Conservation (phyloP, 2,888 invertebrate genomes). For the Hypselothyrea guttata region DNA sequence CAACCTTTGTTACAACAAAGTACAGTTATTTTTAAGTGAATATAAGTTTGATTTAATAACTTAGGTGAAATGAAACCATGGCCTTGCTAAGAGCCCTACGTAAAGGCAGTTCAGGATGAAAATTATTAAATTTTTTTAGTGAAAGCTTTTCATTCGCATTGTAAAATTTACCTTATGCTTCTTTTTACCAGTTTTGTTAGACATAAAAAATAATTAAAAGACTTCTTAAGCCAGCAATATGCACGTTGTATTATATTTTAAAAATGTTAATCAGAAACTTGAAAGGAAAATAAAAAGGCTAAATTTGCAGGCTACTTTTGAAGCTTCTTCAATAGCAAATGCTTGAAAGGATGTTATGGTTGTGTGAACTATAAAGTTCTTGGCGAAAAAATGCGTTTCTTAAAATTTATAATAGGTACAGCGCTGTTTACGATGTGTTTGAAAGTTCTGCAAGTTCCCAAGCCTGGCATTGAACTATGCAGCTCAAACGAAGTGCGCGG, state of each 20-base stretch:
- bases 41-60: too few species aligned
- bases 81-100: too few species aligned
- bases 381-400: neutral
- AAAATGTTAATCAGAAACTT: conserved; percentile 58
- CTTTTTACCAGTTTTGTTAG: too few species aligned
- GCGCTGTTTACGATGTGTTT: conserved; percentile 48
- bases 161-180: too few species aligned
- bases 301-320: conserved; percentile 15
- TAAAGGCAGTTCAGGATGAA: too few species aligned
- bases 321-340: conserved; percentile 9
- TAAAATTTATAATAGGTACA: conserved; percentile 12
- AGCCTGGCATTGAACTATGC: conserved; percentile 56
- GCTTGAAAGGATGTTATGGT: conserved; percentile 30
- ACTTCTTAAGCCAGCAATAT: too few species aligned
- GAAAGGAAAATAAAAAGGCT: conserved; percentile 26
- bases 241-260: conserved; percentile 15
- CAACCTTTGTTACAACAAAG: too few species aligned
- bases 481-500: conserved; percentile 34
- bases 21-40: too few species aligned
- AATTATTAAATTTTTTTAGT: too few species aligned
- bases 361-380: conserved; percentile 28
- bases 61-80: too few species aligned
- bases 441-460: conserved; percentile 38
- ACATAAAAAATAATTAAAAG: too few species aligned
- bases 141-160: too few species aligned